These are phyloP conservation scores for Lycodopsis pacificus DNA, from an alignment of 2,797 vertebrate genomes.

Conservation along the genomic window DNA sequence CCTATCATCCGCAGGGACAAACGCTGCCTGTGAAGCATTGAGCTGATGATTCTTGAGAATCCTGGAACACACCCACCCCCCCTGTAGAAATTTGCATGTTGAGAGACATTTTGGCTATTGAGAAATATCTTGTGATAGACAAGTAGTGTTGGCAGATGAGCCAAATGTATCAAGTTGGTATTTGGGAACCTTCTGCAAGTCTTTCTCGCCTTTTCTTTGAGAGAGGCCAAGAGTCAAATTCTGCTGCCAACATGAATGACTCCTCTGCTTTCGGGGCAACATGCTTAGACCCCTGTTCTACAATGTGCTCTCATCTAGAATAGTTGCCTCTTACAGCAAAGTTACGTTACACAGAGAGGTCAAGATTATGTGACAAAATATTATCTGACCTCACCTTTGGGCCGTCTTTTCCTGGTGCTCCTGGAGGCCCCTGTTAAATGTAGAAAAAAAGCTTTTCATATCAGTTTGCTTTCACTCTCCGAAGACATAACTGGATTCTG, in stretches of 20 bases:
- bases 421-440: constrained; percentile 87
- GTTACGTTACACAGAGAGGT: not conserved
- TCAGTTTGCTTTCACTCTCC: not conserved
- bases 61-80: constrained; percentile 33
- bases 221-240: constrained; percentile 20
- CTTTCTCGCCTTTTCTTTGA: constrained; percentile 17
- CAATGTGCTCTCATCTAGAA: not conserved
- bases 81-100: not conserved
- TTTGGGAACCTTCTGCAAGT: constrained; percentile 2
- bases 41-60: constrained; percentile 26
- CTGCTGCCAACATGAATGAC: constrained; percentile 15
- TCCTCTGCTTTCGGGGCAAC: not conserved
- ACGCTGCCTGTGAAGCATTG: not conserved
- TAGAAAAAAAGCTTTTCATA: not conserved
- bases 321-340: not conserved
- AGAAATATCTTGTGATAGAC: constrained; percentile 35
- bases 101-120: constrained; percentile 28
- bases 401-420: constrained; percentile 93
- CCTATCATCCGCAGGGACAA: not conserved
- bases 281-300: not conserved
- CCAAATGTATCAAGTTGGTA: not conserved
- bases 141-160: constrained; percentile 19
- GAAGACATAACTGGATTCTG: not conserved
- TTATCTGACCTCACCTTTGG: constrained; percentile 88
- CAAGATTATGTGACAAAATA: not conserved